Percentiles rank a stretch among this genome's conserved stretches.
Conservation (phyloP, 2,888 invertebrate species). For the Neoitamus cyanurus region DNA sequence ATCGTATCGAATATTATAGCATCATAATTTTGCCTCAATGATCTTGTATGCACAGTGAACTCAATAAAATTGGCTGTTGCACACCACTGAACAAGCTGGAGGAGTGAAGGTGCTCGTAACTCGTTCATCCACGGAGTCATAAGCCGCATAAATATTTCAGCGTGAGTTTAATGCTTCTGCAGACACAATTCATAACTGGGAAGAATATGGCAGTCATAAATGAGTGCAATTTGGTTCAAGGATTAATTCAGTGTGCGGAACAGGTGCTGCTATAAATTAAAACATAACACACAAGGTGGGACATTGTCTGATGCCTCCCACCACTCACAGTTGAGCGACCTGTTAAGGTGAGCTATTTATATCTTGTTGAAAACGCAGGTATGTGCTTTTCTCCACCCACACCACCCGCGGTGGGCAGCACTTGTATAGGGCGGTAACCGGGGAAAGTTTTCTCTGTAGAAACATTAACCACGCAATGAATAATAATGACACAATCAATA, state of each 20-base stretch:
- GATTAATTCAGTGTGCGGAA: neutral
- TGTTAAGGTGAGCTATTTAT: neutral
- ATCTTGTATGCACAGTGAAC: neutral
- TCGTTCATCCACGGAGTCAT: neutral
- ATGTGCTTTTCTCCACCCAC: neutral
- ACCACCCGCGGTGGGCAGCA: neutral
- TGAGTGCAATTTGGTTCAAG: neutral
- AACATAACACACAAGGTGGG: neutral
- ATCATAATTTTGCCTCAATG: neutral
- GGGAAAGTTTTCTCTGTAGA: neutral
- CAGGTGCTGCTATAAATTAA: neutral
- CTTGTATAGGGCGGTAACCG: neutral
- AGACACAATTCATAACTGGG: neutral
- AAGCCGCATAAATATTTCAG: neutral
- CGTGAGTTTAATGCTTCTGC: neutral
- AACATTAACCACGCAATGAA: neutral
- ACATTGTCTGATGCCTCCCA: neutral
- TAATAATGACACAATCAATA: constrained; percentile 1
- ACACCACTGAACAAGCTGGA: neutral
- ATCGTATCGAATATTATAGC: neutral
- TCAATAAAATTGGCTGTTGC: neutral
- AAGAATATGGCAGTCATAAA: neutral
- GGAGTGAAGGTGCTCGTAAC: neutral
- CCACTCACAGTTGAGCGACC: neutral
- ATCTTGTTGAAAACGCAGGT: neutral